These are phyloP conservation scores for Orcinus orca DNA, from an alignment of 2,113 vertebrate species.

Conservation along the genomic window DNA sequence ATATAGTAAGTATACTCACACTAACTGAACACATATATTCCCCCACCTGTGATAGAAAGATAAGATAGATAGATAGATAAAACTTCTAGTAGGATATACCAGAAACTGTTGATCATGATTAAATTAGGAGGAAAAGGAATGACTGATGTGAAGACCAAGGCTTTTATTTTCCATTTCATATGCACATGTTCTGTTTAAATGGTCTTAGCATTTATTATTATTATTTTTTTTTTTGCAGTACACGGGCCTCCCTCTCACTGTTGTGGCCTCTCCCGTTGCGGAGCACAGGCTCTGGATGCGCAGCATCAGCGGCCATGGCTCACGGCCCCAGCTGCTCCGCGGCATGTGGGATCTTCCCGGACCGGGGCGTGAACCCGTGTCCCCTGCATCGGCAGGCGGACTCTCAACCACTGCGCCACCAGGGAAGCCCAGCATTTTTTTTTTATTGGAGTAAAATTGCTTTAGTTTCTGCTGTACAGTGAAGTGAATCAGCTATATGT, in stretches of 20 bases:
- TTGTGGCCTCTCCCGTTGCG: too few species aligned
- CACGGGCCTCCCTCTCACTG: too few species aligned
- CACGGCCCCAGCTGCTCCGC: fast-evolving
- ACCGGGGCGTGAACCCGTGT: too few species aligned
- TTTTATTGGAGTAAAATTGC: too few species aligned
- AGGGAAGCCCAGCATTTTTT: too few species aligned
- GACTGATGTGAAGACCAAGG: neutral
- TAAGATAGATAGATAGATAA: neutral
- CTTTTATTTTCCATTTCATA: neutral
- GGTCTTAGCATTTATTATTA: neutral
- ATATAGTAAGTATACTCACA: neutral
- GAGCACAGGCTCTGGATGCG: fast-evolving
- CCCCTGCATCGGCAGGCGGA: too few species aligned
- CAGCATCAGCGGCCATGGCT: too few species aligned
- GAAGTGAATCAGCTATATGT: too few species aligned
- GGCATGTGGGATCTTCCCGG: too few species aligned
- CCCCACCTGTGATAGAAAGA: neutral
- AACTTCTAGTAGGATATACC: neutral
- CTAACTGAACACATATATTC: neutral
- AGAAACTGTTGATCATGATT: neutral
- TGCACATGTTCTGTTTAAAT: neutral
- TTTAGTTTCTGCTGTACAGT: too few species aligned
- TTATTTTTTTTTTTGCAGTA: too few species aligned
- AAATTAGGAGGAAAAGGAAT: neutral
- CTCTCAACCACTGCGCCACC: too few species aligned